A percentile compares a stretch with the other conserved stretches of the same genome.
phyloP scores from a whole-genome alignment of 2,888 invertebrate genomes.

The Cephus runcator region DNA sequence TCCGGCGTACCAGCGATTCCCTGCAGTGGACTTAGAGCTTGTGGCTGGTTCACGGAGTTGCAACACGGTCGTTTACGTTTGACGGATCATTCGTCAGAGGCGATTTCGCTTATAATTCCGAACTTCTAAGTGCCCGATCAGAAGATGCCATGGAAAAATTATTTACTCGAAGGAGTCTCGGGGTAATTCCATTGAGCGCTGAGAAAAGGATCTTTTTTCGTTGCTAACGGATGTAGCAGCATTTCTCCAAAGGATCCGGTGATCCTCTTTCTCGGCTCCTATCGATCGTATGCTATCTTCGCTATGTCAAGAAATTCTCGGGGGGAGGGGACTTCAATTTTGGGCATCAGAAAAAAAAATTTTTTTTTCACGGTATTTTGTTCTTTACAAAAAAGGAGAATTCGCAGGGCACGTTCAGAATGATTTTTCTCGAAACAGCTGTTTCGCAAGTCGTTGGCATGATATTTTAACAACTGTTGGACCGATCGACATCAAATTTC shows the following conservation, averaged over 20 bases:
- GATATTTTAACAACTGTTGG: too few species aligned
- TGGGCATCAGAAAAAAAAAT: background rate
- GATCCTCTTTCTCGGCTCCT: too few species aligned
- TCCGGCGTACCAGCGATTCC: background rate
- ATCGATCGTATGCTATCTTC: background rate
- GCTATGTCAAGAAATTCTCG: too few species aligned
- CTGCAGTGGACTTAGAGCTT: background rate
- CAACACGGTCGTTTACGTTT: background rate
- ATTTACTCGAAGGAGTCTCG: background rate
- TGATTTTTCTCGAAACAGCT: background rate
- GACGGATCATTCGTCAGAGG: background rate
- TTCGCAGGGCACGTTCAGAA: too few species aligned
- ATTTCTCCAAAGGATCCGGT: background rate
- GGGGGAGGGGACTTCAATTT: background rate
- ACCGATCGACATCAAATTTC: too few species aligned
- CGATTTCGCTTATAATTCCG: background rate
- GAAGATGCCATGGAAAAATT: background rate
- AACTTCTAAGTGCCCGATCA: background rate
- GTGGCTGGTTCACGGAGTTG: background rate
- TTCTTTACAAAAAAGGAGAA: background rate
- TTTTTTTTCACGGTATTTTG: background rate
- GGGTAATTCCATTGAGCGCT: background rate
- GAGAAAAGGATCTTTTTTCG: background rate
- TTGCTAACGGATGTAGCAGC: background rate
- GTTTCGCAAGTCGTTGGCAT: too few species aligned